A percentile compares a stretch with the other conserved stretches of the same genome.
These are phyloP conservation scores for Baccha elongata DNA, from an alignment of 2,888 invertebrate species.

Conservation along the genomic window DNA sequence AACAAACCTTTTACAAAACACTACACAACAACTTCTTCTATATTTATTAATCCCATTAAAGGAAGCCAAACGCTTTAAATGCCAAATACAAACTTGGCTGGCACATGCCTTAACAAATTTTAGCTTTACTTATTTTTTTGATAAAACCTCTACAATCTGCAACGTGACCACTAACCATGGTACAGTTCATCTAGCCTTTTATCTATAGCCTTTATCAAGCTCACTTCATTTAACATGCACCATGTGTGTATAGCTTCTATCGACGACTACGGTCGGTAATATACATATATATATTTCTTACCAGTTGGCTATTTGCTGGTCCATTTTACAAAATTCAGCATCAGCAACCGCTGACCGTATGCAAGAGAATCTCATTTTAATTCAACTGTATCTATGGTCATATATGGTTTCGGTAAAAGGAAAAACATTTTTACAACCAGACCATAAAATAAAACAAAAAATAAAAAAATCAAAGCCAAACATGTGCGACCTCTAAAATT, in stretches of 20 bases:
- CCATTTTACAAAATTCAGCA: slow-evolving; percentile 38
- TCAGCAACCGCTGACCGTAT: neutral
- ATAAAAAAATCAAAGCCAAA: slow-evolving; percentile 55
- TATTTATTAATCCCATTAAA: slow-evolving; percentile 35
- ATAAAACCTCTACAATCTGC: slow-evolving; percentile 48
- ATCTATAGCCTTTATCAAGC: slow-evolving; percentile 62
- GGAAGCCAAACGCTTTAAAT: slow-evolving; percentile 25
- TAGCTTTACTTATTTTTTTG: slow-evolving; percentile 14
- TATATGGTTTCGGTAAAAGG: slow-evolving; percentile 31
- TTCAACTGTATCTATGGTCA: slow-evolving; percentile 47
- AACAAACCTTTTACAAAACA: slow-evolving; percentile 19
- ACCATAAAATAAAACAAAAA: neutral
- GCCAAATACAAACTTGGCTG: slow-evolving; percentile 5
- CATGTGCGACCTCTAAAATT: slow-evolving; percentile 70
- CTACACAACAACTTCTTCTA: slow-evolving; percentile 7
- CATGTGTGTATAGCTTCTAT: slow-evolving; percentile 49
- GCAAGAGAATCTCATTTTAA: slow-evolving; percentile 46
- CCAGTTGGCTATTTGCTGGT: slow-evolving; percentile 44
- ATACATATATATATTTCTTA: slow-evolving; percentile 39
- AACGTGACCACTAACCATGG: slow-evolving; percentile 28
- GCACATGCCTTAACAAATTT: slow-evolving; percentile 33
- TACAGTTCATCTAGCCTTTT: slow-evolving; percentile 32
- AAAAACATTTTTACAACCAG: neutral
- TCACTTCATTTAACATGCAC: slow-evolving; percentile 62
- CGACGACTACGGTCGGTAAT: slow-evolving; percentile 14